These are phyloP conservation scores for Microdon myrmicae DNA, from an alignment of 2,888 invertebrate species.

Conservation along the genomic window DNA sequence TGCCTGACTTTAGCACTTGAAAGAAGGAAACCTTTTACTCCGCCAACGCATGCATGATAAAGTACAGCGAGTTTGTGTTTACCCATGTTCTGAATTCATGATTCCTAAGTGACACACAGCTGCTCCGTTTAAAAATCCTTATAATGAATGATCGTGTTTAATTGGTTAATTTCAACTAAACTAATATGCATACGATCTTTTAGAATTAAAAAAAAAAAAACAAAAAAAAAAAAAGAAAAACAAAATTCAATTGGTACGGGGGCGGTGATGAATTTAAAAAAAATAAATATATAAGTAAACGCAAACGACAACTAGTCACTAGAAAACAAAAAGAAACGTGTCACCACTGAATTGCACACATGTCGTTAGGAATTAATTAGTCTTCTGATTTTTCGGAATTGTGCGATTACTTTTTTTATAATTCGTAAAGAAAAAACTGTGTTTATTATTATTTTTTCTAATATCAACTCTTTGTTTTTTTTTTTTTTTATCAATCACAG, in stretches of 20 bases:
- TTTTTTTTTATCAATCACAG: no score
- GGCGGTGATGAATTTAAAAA: slow-evolving; percentile 29
- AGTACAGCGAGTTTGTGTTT: no score
- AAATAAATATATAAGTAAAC: slow-evolving; percentile 34
- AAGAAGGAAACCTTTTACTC: no score
- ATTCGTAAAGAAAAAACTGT: slow-evolving; percentile 10
- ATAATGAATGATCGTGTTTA: slow-evolving; percentile 32
- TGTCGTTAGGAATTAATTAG: slow-evolving; percentile 26
- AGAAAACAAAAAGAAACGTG: slow-evolving; percentile 43
- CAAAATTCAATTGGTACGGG: slow-evolving; percentile 23
- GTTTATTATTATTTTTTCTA: slow-evolving; percentile 26
- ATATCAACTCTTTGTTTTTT: slow-evolving; percentile 11
- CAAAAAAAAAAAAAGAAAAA: slow-evolving; percentile 21
- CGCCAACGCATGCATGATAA: no score
- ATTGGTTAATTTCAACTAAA: slow-evolving; percentile 33
- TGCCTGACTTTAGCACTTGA: no score
- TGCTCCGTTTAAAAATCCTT: slow-evolving; percentile 16
- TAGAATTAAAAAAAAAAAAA: slow-evolving; percentile 12
- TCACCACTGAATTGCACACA: slow-evolving; percentile 44
- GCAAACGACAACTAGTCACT: slow-evolving; percentile 32
- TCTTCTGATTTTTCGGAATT: slow-evolving; percentile 1
- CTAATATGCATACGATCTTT: slow-evolving; percentile 21
- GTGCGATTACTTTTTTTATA: slow-evolving; percentile 7
- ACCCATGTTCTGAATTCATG: slow-evolving; percentile 68
- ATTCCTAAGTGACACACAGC: slow-evolving; percentile 38